Evolutionary conservation across 2,888 invertebrate genomes (phyloP), one percentile per base, ranked within the genome.

Genomic region (Ellobium chinense): DNA sequence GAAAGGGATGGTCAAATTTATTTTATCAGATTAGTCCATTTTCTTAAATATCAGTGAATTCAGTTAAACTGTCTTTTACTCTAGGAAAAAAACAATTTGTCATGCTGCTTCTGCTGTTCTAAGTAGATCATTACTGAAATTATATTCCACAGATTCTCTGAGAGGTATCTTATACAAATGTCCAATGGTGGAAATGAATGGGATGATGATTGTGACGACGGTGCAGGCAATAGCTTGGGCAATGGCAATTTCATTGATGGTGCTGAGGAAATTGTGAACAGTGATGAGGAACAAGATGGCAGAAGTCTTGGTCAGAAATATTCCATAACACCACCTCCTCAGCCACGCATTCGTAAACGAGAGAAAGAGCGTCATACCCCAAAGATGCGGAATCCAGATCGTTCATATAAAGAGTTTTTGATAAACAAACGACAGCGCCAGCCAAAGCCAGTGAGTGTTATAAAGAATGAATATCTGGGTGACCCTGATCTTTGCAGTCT

Each of bases 401-500:
- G 83, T 31, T 77, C 81, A 21, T 76, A 77, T 56, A 81, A 87
- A 84, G 70, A 87, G 85, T 54, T 82, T 81, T 70, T 87, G 84
- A 85, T 84, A 83, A 39, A 80, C 77, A 46, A 82, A 80, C 63
- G 85, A 83, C 56, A 86, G 75, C 74, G 84, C 31, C 83, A 84
- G 14, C 76, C 81, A 9, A 78, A 81, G 12, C 58, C 79, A 34
- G 84, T 88, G 4, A 85, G 81, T 62, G 85, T 91, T 18, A 89
- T 90, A 31, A 89, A 88, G 79, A 89, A 89, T 76, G 86, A 87
- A 56, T 89, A 89, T 77, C 76, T 79, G 27, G 86, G 85, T 46
- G 87, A 88, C 78, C 87, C 87, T 21, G 77, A 86, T 21, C 85
- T 89, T 29, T 87, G 86, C 77, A 87, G 86, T 39, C 83, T 90